Evolutionary conservation across 2,888 invertebrate species (phyloP), one percentile per base, ranked within the genome.

Genomic region (Eupithecia subfuscata): DNA sequence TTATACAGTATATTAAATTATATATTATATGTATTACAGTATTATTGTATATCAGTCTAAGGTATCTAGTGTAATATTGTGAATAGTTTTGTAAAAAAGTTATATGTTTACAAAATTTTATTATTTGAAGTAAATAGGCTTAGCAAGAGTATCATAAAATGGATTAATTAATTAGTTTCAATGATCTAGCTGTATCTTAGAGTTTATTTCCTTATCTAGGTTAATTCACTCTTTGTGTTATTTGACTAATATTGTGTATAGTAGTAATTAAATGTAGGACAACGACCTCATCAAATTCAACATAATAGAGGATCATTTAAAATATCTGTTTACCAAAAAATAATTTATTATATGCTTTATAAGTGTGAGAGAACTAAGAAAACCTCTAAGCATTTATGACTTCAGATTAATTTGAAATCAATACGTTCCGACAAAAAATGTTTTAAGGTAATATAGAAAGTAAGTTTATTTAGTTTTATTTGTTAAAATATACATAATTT

Each of bases 281-380:
- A 72, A 74, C 18, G 70, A 71, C 71, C 74, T 74, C 74, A 75
- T 78, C 52, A 73, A 48, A 68, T 40, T 14, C 40, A 43, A 25
- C 25, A 5, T 12, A 67, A 40, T 34, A 34, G 30, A 63, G 7
- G 30, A 11, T 34, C 34, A 60, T 56, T 11, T 56, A 22, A 25
- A 25, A 25, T 56, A 56, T 52, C 52, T 52, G 22, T 67, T 18
- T n/a, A 67, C 40, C 12, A n/a, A 67, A 67, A 67, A 12, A 40
- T n/a, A 37, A 34, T 4, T 65, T 37, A 67, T 40, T 40, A n/a
- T 67, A 67, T 67, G 40, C 14, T 60, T 12, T 67, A 40, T n/a
- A 11, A 34, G 34, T 65, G 65, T 65, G 8, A 11, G 11, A 12
- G 60, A 60, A 25, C 12, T 60, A 60, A 25, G 60, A 14, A 22